Conservation (phyloP, 1,140 invertebrate species). For the Drosophila willistoni region DNA sequence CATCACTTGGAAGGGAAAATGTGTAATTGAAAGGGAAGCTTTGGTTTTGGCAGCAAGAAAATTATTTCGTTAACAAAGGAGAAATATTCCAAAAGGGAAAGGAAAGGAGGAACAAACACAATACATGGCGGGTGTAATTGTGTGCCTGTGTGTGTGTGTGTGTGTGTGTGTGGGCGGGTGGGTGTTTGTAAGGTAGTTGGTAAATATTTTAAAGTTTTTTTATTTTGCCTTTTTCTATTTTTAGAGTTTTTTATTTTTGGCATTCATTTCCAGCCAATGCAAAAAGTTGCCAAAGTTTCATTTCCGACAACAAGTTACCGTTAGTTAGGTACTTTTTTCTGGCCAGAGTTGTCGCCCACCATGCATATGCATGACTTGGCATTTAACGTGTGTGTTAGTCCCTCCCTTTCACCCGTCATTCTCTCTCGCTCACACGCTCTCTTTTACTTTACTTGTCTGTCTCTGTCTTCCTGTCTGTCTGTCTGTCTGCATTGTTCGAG, state of each 20-base stretch:
- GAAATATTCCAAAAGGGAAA: conserved; percentile 43
- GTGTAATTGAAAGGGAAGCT: conserved; percentile 83
- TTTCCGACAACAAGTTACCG: conserved; percentile 81
- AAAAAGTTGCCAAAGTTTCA: conserved; percentile 76
- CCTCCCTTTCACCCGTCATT: conserved; percentile 18
- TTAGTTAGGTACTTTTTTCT: conserved; percentile 67
- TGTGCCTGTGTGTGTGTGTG: background rate
- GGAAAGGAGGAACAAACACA: conserved; percentile 27
- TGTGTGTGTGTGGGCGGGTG: background rate
- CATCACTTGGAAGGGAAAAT: conserved; percentile 61
- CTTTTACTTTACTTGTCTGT: conserved; percentile 13
- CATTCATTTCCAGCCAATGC: conserved; percentile 32
- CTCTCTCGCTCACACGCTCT: background rate
- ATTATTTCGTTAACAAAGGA: conserved; percentile 82
- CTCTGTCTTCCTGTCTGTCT: conserved; percentile 21
- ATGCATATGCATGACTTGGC: conserved; percentile 65
- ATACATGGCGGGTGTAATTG: background rate
- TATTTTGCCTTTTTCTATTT: conserved; percentile 33
- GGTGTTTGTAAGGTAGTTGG: background rate
- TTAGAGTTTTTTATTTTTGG: conserved; percentile 22
- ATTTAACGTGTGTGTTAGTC: conserved; percentile 60
- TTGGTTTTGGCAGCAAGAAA: conserved; percentile 77
- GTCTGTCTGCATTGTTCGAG: conserved; percentile 49
- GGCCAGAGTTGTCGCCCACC: conserved; percentile 67
- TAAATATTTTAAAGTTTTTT: conserved; percentile 75